Base-by-base conservation (phyloP, 92 coral and sea anemone species). In the Diadumene lineata region DNA sequence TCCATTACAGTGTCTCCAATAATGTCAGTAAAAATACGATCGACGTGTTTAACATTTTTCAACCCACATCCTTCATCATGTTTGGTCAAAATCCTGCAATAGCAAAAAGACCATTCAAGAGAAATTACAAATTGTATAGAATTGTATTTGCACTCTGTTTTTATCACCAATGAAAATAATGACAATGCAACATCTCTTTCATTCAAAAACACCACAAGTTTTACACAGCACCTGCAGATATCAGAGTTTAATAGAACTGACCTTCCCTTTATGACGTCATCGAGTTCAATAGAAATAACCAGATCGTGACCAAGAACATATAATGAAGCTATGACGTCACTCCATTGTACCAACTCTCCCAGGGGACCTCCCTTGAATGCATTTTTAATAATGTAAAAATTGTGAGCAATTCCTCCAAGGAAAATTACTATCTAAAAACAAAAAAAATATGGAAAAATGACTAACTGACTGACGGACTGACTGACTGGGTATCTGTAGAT, bases 271-370 rank as follows among this genome's bases (percentile, higher is more conserved):
- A 38, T 38, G 48, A 38, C 48, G 48, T 38, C 48, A 4, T 38
- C 13, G 7, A 38, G 7, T 4, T 38, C 48, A 38, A 38, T 13
- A 6, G 48, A 38, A 4, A 38, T 38, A 38, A 13, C 13, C 48
- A 38, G 48, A 38, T 60, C 67, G 62, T 91, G 97, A 3, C 97
- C 97, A 24, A 91, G 88, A 24, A 91, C 76, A 76, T 91, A 87
- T 68, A 91, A 69, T 17, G 92, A 83, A 31, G 85, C 72, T 2
- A 91, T 84, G 31, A 91, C 74, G 66, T 91, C 97, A 69, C 82
- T 84, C 97, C 97, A 91, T 53, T 91, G 97, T 1, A 86, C 79
- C 70, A 91, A 65, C 68, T 91, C 97, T 0, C 97, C 97, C 29
- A 87, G 73, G 26, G 97, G 92, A 11, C 92, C 97, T 50, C 97